Conservation (phyloP, 2,113 vertebrate species). For the Thalassoma bifasciatum region DNA sequence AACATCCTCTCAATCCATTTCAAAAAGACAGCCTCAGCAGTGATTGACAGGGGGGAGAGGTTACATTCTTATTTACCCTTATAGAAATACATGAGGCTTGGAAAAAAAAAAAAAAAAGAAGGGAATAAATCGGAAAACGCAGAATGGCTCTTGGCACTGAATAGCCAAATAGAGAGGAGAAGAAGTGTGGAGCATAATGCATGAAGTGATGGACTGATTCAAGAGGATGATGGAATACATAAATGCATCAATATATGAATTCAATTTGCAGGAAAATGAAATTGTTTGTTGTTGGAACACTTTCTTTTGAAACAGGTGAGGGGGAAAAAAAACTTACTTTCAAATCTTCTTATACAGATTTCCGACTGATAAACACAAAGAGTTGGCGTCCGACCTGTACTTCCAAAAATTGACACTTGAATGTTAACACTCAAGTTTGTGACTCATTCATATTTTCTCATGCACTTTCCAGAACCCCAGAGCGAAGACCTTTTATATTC, state of each 20-base stretch:
- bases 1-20: slow-evolving; percentile 50
- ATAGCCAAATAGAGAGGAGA: slow-evolving; percentile 48
- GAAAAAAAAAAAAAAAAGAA: no score
- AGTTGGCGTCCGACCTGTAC: background rate
- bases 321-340: slow-evolving; percentile 1
- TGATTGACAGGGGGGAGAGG: slow-evolving; percentile 66
- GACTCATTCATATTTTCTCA: background rate
- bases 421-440: background rate
- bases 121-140: slow-evolving; percentile 11
- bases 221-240: slow-evolving; percentile 74
- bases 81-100: slow-evolving; percentile 70
- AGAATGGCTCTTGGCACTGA: slow-evolving; percentile 57
- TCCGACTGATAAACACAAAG: background rate
- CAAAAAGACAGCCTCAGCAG: slow-evolving; percentile 25
- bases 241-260: slow-evolving; percentile 74
- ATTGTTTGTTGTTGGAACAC: slow-evolving; percentile 40
- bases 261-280: slow-evolving; percentile 59
- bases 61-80: slow-evolving; percentile 61
- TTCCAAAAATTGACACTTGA: background rate
- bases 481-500: no score
- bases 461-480: background rate
- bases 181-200: slow-evolving; percentile 59
- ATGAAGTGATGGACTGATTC: slow-evolving; percentile 68
- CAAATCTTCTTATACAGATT: slow-evolving; percentile 5
- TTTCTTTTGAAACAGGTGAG: background rate